Percentiles rank a stretch among this genome's conserved stretches.
Conservation (phyloP, 2,113 vertebrate species). For the Hydropotes inermis region DNA sequence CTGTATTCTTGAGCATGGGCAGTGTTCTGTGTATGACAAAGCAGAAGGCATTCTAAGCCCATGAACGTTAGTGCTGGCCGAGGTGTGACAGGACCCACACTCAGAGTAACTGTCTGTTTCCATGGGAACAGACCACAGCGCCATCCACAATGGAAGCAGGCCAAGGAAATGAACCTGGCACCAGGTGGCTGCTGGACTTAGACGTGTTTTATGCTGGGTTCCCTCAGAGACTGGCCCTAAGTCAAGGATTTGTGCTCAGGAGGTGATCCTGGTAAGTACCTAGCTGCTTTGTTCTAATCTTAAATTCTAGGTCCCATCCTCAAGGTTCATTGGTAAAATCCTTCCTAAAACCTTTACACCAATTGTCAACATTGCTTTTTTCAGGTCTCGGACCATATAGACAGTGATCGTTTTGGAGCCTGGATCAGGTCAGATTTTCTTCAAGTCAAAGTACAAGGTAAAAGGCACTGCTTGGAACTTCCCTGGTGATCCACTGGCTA, state of each 20-base stretch:
- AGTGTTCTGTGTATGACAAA: not conserved
- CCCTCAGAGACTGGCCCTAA: not conserved
- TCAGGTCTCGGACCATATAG: not conserved
- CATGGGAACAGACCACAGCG: not conserved
- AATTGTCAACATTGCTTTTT: not conserved
- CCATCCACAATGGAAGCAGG: not conserved
- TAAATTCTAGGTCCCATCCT: not conserved
- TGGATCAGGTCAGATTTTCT: not conserved
- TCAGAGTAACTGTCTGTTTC: not conserved
- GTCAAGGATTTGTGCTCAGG: not conserved
- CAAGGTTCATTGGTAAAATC: not conserved
- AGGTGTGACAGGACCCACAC: not conserved
- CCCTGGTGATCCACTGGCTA: not conserved
- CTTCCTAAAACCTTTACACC: not conserved
- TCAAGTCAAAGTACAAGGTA: not conserved
- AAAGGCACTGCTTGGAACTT: not conserved
- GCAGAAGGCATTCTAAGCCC: not conserved
- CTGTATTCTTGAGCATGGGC: not conserved
- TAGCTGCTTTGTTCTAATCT: not conserved
- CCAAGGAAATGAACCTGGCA: not conserved
- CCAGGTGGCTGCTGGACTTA: not conserved
- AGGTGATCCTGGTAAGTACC: not conserved
- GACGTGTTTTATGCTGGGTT: not conserved
- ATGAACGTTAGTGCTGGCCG: not conserved
- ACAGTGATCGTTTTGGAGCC: not conserved